These are phyloP conservation scores for Dryadula phaetusa DNA, from an alignment of 2,888 invertebrate species.

Conservation along the genomic window DNA sequence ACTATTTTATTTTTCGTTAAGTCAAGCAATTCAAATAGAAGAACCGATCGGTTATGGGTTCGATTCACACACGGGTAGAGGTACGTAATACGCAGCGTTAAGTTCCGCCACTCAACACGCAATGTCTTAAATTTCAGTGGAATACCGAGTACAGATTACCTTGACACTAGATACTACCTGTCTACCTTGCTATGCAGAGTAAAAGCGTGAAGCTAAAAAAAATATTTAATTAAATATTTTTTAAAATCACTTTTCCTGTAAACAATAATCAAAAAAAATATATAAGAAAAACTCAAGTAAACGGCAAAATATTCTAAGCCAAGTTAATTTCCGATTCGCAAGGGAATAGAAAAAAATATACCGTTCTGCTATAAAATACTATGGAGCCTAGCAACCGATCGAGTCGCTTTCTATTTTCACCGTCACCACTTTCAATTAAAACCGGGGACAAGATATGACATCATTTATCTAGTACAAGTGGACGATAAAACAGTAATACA, in stretches of 20 bases:
- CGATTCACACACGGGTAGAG: too few relatives aligned
- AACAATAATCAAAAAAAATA: not conserved
- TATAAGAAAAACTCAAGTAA: not conserved
- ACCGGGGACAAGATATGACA: slow-evolving; percentile 5
- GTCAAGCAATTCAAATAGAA: too few relatives aligned
- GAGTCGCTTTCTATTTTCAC: slow-evolving; percentile 10
- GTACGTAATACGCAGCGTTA: too few relatives aligned
- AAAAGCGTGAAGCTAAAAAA: too few relatives aligned
- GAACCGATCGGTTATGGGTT: too few relatives aligned
- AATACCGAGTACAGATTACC: too few relatives aligned
- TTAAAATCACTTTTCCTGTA: not conserved
- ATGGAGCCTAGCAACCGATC: slow-evolving; percentile 8
- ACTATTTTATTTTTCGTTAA: too few relatives aligned
- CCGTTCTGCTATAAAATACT: not conserved
- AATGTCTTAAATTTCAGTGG: too few relatives aligned
- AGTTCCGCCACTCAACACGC: too few relatives aligned
- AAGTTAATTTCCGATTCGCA: slow-evolving; percentile 11
- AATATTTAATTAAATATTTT: too few relatives aligned
- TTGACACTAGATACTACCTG: not conserved
- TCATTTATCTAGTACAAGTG: slow-evolving; percentile 5
- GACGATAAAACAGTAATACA: not conserved
- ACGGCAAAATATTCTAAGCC: not conserved
- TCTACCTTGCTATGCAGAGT: not conserved
- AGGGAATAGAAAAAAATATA: slow-evolving; percentile 2
- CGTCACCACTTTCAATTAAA: slow-evolving; percentile 13